Percentiles rank a stretch among this genome's conserved stretches.
These are phyloP conservation scores for Ailurus styani DNA, from an alignment of 2,113 vertebrate genomes.

Conservation along the genomic window DNA sequence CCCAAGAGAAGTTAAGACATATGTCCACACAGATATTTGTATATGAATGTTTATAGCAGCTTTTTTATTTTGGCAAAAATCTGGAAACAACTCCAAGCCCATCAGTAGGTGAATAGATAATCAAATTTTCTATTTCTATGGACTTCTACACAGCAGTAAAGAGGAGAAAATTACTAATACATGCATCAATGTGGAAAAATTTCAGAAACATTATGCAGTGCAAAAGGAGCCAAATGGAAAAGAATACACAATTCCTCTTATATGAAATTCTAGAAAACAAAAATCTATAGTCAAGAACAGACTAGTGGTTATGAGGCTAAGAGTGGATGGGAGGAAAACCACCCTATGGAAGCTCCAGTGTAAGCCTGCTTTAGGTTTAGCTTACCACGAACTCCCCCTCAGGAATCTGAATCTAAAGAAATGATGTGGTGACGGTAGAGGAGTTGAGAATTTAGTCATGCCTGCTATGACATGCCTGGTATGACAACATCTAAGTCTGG, in stretches of 20 bases:
- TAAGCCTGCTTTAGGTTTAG: neutral
- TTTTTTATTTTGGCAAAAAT: neutral
- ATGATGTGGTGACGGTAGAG: neutral
- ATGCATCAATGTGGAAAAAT: neutral
- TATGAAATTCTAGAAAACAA: neutral
- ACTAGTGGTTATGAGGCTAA: neutral
- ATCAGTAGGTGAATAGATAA: neutral
- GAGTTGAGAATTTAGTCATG: constrained; percentile 3
- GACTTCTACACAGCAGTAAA: neutral
- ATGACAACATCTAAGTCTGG: neutral
- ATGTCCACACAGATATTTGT: neutral
- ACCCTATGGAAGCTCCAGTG: neutral
- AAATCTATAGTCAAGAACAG: neutral
- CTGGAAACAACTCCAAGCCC: neutral
- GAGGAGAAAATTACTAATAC: neutral
- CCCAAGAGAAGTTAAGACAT: constrained; percentile 4
- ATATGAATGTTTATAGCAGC: neutral
- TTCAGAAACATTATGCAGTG: neutral
- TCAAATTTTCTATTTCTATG: neutral
- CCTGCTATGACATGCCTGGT: neutral
- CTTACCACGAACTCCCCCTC: neutral
- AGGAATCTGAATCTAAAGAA: neutral
- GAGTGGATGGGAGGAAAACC: neutral
- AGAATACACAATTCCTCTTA: neutral
- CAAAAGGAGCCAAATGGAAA: neutral